phyloP scores from a whole-genome alignment of 2,797 vertebrate species.

The Alca torda region DNA sequence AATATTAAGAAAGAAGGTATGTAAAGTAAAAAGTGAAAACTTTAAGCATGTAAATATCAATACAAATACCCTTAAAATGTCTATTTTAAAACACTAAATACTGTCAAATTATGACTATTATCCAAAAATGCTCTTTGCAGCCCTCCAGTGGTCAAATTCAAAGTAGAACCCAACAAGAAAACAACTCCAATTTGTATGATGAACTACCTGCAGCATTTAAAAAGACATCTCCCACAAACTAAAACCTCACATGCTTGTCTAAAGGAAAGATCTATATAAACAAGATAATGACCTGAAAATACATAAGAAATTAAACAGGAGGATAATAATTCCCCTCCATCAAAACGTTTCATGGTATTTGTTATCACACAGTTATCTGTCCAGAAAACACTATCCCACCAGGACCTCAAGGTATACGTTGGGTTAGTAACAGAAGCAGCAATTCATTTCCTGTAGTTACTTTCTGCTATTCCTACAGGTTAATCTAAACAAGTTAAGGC shows the following conservation, averaged over 20 bases:
- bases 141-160: conserved; percentile 69
- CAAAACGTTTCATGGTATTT: rapidly evolving
- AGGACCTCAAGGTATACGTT: rapidly evolving
- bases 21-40: neutral
- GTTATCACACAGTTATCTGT: neutral
- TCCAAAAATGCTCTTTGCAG: conserved; percentile 70
- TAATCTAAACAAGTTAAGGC: neutral
- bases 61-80: conserved; percentile 11
- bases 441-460: neutral
- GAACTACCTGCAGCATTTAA: neutral
- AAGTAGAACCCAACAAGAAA: neutral
- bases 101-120: neutral
- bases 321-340: neutral
- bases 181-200: neutral
- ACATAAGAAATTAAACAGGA: neutral
- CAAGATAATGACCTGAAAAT: neutral
- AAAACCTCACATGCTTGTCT: neutral
- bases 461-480: neutral
- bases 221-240: neutral
- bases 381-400: neutral
- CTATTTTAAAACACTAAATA: conserved; percentile 36
- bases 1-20: neutral
- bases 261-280: neutral
- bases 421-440: neutral
- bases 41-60: neutral